These are phyloP conservation scores for Rhopalosiphum maidis DNA, from an alignment of 1,140 invertebrate species.

Conservation along the genomic window DNA sequence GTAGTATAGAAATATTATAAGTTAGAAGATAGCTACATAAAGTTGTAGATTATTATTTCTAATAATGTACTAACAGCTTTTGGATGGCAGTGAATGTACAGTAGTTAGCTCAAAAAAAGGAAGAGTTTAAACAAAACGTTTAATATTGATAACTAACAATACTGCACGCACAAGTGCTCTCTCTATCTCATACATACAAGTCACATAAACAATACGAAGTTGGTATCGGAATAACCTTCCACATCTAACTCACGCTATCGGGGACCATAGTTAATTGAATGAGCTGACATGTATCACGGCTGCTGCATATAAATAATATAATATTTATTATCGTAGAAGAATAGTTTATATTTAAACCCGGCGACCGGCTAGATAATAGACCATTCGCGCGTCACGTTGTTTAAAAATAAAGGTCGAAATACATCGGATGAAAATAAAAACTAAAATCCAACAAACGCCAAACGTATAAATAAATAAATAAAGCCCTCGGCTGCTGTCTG, in stretches of 20 bases:
- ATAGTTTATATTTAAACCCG: background rate
- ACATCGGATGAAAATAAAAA: background rate
- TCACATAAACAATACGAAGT: background rate
- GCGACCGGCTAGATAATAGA: background rate
- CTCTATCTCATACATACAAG: too few relatives aligned
- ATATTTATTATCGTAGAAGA: background rate
- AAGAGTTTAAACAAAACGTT: background rate
- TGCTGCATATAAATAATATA: background rate
- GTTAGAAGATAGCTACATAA: background rate
- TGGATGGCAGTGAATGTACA: background rate
- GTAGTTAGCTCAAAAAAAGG: background rate
- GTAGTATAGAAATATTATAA: background rate
- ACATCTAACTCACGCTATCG: background rate
- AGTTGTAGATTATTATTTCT: background rate
- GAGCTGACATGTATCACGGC: background rate
- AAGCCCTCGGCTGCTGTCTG: background rate
- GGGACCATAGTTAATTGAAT: background rate
- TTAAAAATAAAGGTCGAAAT: slow-evolving; percentile 17
- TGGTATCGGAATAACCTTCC: background rate
- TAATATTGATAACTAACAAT: background rate
- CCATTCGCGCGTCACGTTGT: background rate
- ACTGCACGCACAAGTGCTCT: too few relatives aligned
- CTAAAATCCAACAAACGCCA: slow-evolving; percentile 13
- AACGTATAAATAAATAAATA: slow-evolving; percentile 13
- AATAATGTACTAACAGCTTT: background rate